phyloP scores from a whole-genome alignment of 2,888 invertebrate genomes.

The Nowickia ferox region DNA sequence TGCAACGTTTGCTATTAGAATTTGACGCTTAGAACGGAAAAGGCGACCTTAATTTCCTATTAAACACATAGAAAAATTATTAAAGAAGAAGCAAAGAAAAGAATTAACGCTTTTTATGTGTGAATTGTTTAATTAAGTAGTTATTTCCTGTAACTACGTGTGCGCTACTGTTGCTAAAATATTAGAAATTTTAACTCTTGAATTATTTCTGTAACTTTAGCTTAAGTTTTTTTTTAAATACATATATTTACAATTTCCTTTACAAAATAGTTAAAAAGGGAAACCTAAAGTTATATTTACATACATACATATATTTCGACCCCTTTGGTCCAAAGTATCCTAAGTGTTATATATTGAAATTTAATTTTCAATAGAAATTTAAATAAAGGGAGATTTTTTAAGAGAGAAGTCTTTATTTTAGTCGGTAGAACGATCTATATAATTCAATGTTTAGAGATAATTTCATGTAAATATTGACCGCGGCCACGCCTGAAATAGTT shows the following conservation, averaged over 20 bases:
- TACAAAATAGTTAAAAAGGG: neutral
- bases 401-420: too few species aligned
- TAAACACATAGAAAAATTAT: constrained; percentile 1
- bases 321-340: neutral
- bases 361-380: too few species aligned
- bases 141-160: constrained; percentile 58
- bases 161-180: neutral
- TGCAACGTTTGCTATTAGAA: constrained; percentile 32
- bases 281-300: neutral
- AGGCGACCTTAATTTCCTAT: constrained; percentile 65
- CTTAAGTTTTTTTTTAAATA: neutral
- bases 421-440: too few species aligned
- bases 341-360: neutral
- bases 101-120: constrained; percentile 43
- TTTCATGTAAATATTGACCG: too few species aligned
- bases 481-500: too few species aligned
- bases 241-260: neutral
- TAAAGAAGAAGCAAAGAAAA: constrained; percentile 4
- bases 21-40: constrained; percentile 61
- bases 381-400: too few species aligned
- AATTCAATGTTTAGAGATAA: too few species aligned
- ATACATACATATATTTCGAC: neutral
- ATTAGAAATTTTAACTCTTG: constrained; percentile 7
- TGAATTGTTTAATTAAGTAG: constrained; percentile 65
- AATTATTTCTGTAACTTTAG: neutral